These are phyloP conservation scores for Ennomos fuscantarius DNA, from an alignment of 2,888 invertebrate species.

Conservation along the genomic window DNA sequence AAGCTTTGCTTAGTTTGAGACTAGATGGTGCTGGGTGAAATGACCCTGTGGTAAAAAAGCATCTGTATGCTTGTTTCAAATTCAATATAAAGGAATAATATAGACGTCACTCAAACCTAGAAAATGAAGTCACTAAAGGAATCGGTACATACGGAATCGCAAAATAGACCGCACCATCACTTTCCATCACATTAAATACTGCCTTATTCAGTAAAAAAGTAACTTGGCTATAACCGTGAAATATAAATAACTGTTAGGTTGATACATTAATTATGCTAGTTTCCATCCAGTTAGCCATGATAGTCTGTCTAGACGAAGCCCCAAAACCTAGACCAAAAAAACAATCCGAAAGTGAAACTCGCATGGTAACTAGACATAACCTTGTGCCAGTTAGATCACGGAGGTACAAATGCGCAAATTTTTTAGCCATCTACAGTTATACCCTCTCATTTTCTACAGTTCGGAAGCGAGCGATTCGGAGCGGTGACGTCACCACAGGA, in stretches of 20 bases:
- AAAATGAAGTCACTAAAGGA: too few relatives aligned
- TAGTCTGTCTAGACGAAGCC: slow-evolving; percentile 37
- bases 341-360: slow-evolving; percentile 45
- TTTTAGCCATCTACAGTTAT: slow-evolving; percentile 51
- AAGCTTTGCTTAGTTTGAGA: too few relatives aligned
- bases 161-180: too few relatives aligned
- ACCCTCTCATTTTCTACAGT: slow-evolving; percentile 61
- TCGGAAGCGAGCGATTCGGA: slow-evolving; percentile 68
- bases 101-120: too few relatives aligned
- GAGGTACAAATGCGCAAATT: slow-evolving; percentile 3
- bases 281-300: slow-evolving; percentile 34
- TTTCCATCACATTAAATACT: too few relatives aligned
- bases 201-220: too few relatives aligned
- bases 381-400: slow-evolving; percentile 48
- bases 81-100: too few relatives aligned
- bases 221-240: neutral
- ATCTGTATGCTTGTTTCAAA: too few relatives aligned
- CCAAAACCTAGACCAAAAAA: slow-evolving; percentile 35
- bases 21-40: too few relatives aligned
- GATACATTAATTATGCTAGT: slow-evolving; percentile 5
- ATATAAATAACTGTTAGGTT: neutral
- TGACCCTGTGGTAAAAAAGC: too few relatives aligned
- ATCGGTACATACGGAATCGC: too few relatives aligned
- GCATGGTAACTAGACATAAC: slow-evolving; percentile 45
- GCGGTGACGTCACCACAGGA: slow-evolving; percentile 71